Conservation (phyloP, 1,140 invertebrate species). For the Liolophura sinensis region DNA sequence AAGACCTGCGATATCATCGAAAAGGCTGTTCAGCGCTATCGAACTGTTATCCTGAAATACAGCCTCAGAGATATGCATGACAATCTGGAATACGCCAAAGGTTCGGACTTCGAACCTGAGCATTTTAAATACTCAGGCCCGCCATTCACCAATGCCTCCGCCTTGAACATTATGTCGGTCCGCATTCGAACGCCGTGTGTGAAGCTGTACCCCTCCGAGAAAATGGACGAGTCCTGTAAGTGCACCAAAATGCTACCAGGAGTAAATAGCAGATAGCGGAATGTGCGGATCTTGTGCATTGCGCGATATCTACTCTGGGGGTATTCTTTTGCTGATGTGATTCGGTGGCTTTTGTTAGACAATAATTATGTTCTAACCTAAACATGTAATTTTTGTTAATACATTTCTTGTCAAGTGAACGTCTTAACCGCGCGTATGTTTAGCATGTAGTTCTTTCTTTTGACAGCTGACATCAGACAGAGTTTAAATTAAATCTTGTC, state of each 20-base stretch:
- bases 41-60: constrained; percentile 54
- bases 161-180: constrained; percentile 33
- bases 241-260: constrained; percentile 4
- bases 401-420: too few relatives aligned
- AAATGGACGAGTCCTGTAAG: constrained; percentile 55
- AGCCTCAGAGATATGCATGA: constrained; percentile 46
- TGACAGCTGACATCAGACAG: too few relatives aligned
- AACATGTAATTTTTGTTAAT: too few relatives aligned
- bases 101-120: constrained; percentile 34
- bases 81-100: constrained; percentile 47
- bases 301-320: not conserved
- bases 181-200: constrained; percentile 42
- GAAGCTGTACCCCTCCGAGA: constrained; percentile 32
- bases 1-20: constrained; percentile 64
- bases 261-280: not conserved
- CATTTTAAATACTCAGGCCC: constrained; percentile 32
- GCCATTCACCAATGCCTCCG: constrained; percentile 29
- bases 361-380: too few relatives aligned
- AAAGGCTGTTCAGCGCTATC: constrained; percentile 64
- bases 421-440: too few relatives aligned
- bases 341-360: not conserved
- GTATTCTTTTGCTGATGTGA: not conserved
- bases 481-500: too few relatives aligned
- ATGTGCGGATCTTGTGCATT: not conserved
- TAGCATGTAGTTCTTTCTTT: too few relatives aligned